phyloP scores from a whole-genome alignment of 53 echinoderm and acorn worm genomes.

The Holothuria scabra region DNA sequence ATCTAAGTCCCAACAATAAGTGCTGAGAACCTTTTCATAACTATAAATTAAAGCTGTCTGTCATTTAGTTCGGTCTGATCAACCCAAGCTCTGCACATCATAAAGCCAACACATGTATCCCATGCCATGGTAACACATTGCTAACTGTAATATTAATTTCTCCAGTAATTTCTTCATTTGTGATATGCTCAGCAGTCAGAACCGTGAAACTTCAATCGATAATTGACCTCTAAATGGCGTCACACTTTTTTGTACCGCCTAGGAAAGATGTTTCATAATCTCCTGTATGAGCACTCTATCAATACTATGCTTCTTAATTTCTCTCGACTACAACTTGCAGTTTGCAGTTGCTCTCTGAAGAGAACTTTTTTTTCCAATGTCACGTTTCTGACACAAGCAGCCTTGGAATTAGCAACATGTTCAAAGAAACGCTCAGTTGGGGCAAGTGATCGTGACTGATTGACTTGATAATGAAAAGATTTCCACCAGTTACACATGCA shows the following conservation, averaged over 20 bases:
- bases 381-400: constrained; percentile 33
- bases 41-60: too few relatives aligned
- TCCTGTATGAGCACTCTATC: constrained; percentile 16
- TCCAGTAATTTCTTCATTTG: constrained; percentile 17
- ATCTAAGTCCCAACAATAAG: too few relatives aligned
- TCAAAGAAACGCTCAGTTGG: constrained; percentile 4
- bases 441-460: constrained; percentile 38
- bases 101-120: too few relatives aligned
- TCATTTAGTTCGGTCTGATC: too few relatives aligned
- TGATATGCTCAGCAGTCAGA: background rate
- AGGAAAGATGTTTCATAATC: constrained; percentile 8
- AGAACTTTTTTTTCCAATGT: constrained; percentile 8
- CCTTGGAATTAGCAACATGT: constrained; percentile 46
- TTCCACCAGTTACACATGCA: constrained; percentile 19
- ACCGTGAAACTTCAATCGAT: constrained; percentile 19
- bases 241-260: constrained; percentile 33
- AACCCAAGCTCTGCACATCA: too few relatives aligned
- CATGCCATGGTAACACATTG: background rate
- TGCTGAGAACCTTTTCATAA: too few relatives aligned
- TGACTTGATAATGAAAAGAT: constrained; percentile 40
- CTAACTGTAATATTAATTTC: constrained; percentile 28
- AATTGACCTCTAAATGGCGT: constrained; percentile 47
- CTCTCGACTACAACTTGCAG: constrained; percentile 18
- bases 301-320: background rate
- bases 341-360: background rate